Evolutionary conservation across 2,797 vertebrate species (phyloP), one percentile per base, ranked within the genome.

Genomic region (Eleutherodactylus coqui): DNA sequence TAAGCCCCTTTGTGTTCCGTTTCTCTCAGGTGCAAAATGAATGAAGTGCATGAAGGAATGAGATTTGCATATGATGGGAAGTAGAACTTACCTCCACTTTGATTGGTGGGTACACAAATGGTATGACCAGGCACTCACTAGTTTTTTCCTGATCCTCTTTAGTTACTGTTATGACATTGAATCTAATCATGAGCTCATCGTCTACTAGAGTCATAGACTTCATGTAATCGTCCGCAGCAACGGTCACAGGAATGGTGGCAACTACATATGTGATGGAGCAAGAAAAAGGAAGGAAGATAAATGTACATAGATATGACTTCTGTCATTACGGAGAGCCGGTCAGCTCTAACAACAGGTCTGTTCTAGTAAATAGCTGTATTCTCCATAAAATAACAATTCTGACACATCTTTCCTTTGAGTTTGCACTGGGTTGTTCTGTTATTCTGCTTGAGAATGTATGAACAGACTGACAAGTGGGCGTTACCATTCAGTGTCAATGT

Each of bases 51-150:
- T n/a, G n/a, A 1, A 60, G 21, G 55, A 60, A 60, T 24, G 21
- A 27, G 13, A 45, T 49, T 7, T 27, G 16, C 24, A 75, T 45
- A 47, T 8, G 16, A 34, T 21, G 0, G 51, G 4, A 79, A 13
- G 8, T 60, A 10, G 45, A 41, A 21, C 75, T 93, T 89, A 94
- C 94, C 91, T 94, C 91, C 17, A 93, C 5, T 0, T 43, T 90
- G 86, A 94, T 90, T 58, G 90, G 84, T 0, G 93, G 91, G 11
- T 93, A 93, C n/a, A 86, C 53, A 0, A 94, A 94, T 6, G 47
- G 82, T 86, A 89, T 80, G 0, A 75, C 62, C 0, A 6, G 19
- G 24, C 91, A 89, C 29, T 92, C 89, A 4, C 89, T 89, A 24
- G 90, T 77, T 45, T 87, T 92, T 58, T 93, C 90, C 0, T 87